Percentiles rank a stretch among this genome's conserved stretches.
These are phyloP conservation scores for Caenorhabditis sp. DNA, from an alignment of 2,888 invertebrate genomes.

Conservation along the genomic window DNA sequence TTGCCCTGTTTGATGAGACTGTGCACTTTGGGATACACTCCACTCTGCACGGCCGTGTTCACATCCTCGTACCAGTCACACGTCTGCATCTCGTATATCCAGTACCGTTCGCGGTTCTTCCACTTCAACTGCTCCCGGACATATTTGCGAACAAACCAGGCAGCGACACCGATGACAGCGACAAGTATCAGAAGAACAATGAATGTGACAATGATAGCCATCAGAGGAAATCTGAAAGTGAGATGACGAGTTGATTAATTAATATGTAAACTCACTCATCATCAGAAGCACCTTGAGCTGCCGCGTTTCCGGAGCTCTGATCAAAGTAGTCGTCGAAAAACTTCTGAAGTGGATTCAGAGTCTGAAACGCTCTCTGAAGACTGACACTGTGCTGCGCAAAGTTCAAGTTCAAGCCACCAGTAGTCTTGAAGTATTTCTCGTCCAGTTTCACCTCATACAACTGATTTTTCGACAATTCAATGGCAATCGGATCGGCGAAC, in stretches of 20 bases:
- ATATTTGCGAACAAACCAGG: not conserved
- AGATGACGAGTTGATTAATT: not conserved
- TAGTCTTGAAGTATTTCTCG: not conserved
- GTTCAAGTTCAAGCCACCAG: not conserved
- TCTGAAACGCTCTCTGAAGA: not conserved
- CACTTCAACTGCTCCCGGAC: not conserved
- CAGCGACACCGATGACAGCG: no score
- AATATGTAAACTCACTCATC: no score
- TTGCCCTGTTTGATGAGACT: not conserved
- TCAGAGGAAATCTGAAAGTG: not conserved
- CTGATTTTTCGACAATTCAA: not conserved
- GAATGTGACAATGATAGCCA: no score
- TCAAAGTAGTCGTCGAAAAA: not conserved
- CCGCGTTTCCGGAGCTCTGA: not conserved
- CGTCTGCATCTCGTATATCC: not conserved
- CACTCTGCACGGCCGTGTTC: not conserved
- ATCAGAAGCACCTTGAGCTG: not conserved
- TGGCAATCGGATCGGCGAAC: not conserved
- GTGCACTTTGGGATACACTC: not conserved
- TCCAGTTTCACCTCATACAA: not conserved
- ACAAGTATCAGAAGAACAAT: no score
- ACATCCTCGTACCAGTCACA: not conserved
- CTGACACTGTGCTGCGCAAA: not conserved
- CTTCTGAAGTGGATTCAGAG: not conserved
- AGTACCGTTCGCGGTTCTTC: not conserved